phyloP scores from a whole-genome alignment of 2,113 vertebrate genomes.

The Nycticorax nycticorax region DNA sequence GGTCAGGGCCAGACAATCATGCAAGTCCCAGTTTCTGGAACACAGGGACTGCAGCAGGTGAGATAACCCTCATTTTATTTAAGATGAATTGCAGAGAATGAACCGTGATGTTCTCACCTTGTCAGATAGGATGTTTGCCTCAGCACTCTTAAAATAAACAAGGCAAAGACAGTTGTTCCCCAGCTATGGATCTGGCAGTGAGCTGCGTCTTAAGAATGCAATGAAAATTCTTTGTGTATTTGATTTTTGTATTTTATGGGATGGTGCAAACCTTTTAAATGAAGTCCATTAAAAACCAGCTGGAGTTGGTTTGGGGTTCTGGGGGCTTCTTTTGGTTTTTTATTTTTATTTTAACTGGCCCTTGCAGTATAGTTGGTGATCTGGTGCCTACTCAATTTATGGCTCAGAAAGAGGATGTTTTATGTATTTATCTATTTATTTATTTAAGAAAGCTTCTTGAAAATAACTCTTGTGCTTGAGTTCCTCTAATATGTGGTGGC shows the following conservation, averaged over 20 bases:
- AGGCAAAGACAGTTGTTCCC: neutral
- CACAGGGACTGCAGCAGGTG: conserved; percentile 96
- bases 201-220: neutral
- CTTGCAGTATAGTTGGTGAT: neutral
- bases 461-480: neutral
- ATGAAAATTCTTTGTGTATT: neutral
- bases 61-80: neutral
- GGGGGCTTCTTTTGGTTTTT: neutral
- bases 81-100: neutral
- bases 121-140: neutral
- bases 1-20: conserved; percentile 97
- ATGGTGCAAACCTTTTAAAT: neutral
- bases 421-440: too few relatives aligned
- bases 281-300: neutral
- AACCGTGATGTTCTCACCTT: neutral
- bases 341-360: neutral
- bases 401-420: neutral
- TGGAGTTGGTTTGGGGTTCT: neutral
- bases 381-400: neutral
- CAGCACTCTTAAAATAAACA: neutral
- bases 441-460: neutral
- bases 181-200: neutral
- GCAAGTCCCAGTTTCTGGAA: conserved; percentile 95
- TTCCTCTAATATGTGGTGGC: neutral
- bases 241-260: neutral